phyloP scores from a whole-genome alignment of 2,888 invertebrate genomes.

The Agrenia bidenticulata region DNA sequence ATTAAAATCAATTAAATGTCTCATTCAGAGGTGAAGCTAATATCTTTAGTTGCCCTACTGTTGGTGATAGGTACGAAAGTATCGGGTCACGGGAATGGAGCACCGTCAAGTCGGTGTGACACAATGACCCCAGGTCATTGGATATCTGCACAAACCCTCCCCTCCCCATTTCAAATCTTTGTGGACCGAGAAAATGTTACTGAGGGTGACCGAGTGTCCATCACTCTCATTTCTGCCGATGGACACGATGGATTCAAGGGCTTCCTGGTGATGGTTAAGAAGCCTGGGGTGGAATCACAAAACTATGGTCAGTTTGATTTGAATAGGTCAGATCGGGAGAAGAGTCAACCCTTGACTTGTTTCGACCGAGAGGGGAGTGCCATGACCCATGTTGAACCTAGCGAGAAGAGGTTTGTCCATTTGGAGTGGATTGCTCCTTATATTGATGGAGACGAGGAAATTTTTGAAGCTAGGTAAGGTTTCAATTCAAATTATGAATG shows the following conservation, averaged over 20 bases:
- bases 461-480: conserved; percentile 6
- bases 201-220: conserved; percentile 25
- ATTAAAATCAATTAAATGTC: no score
- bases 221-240: conserved; percentile 21
- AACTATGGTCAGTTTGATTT: conserved; percentile 30
- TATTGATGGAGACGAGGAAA: conserved; percentile 2
- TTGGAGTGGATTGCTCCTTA: conserved; percentile 33
- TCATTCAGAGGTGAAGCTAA: no score
- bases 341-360: conserved; percentile 26
- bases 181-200: conserved; percentile 18
- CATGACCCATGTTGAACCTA: conserved; percentile 27
- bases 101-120: conserved; percentile 30
- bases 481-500: no score
- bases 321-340: conserved; percentile 8
- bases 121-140: conserved; percentile 39
- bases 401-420: conserved; percentile 23
- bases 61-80: no score
- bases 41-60: background rate
- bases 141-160: conserved; percentile 20
- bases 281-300: conserved; percentile 2
- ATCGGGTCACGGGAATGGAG: conserved; percentile 28
- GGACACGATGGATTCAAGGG: conserved; percentile 29
- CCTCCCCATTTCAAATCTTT: conserved; percentile 26
- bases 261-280: conserved; percentile 33
- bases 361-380: conserved; percentile 28